Evolutionary conservation across 1,140 invertebrate genomes (phyloP), one percentile per base, ranked within the genome.

Genomic region (Conopomorpha cramerella): DNA sequence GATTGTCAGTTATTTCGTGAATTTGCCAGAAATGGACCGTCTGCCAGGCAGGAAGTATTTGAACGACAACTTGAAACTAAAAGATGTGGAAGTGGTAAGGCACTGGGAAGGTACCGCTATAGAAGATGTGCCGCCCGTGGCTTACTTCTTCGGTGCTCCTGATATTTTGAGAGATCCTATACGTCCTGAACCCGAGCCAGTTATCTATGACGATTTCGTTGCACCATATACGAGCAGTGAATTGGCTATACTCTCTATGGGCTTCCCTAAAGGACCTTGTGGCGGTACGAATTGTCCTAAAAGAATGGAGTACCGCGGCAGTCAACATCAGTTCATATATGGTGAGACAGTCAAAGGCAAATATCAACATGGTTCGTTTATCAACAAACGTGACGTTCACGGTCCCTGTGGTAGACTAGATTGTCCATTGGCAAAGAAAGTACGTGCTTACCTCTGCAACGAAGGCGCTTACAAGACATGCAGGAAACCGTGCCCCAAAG

Each of bases 221-320:
- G 66, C 68, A 16, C 71, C 71, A 13, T 73, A 52, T 38, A 70
- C 71, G 28, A 25, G 33, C 1, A 63, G 56, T 37, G 71, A 77
- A 38, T 38, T 77, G 8, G 58, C 57, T 3, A 73, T 77, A 30
- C 43, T 77, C 19, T 49, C 68, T 2, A 76, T 76, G 71, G 71
- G 71, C 12, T 76, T 76, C 35, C 71, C 71, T 3, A 76, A 73
- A 47, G 71, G 71, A 0, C 71, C 71, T 28, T 76, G 71, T 46
- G 68, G 68, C 31, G 71, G 71, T 16, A 71, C 63, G 0, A 76
- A 76, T 30, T 76, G 71, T 51, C 60, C 60, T 7, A 71, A 66
- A 45, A 51, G 71, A 34, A 72, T 77, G 66, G 65, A 73, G 0
- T 71, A 55, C 27, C 53, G 63, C 39, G 66, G 65, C 2, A 66